These are phyloP conservation scores for Prinia subflava DNA, from an alignment of 2,113 vertebrate genomes.

Conservation along the genomic window DNA sequence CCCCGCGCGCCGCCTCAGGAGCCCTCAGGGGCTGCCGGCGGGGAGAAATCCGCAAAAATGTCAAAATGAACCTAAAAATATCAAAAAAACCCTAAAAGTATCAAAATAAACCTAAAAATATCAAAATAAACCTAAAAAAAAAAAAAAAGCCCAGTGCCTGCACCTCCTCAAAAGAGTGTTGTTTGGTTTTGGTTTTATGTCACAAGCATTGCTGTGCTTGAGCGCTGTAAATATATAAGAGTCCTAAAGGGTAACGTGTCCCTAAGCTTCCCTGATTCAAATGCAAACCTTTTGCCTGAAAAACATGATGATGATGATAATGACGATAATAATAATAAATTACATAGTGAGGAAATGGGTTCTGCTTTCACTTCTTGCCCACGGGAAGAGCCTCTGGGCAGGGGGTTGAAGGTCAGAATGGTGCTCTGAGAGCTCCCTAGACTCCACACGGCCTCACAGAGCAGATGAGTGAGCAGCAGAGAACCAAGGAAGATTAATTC, in stretches of 20 bases:
- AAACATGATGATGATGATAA: not conserved
- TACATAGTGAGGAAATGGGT: fast-evolving
- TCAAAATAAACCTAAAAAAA: too few relatives aligned
- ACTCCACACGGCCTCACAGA: not conserved
- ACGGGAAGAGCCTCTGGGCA: not conserved
- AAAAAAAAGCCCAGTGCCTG: not conserved
- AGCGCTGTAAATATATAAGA: fast-evolving
- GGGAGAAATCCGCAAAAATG: fast-evolving
- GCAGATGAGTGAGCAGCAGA: not conserved
- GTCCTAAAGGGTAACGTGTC: not conserved
- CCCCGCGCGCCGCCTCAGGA: not conserved
- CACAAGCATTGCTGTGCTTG: not conserved
- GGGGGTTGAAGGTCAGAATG: not conserved
- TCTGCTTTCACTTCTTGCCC: too few relatives aligned
- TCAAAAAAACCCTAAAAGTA: too few relatives aligned
- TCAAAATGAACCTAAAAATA: not conserved
- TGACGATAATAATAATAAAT: not conserved
- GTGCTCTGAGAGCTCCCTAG: not conserved
- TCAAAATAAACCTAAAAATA: too few relatives aligned
- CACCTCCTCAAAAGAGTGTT: not conserved
- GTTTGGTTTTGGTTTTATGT: not conserved
- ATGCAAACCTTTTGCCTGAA: not conserved
- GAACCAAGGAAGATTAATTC: not conserved
- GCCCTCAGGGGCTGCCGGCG: not conserved
- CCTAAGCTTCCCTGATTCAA: not conserved